A percentile compares a stretch with the other conserved stretches of the same genome.
phyloP scores from a whole-genome alignment of 2,888 invertebrate genomes.

The Aphodius sticticus region DNA sequence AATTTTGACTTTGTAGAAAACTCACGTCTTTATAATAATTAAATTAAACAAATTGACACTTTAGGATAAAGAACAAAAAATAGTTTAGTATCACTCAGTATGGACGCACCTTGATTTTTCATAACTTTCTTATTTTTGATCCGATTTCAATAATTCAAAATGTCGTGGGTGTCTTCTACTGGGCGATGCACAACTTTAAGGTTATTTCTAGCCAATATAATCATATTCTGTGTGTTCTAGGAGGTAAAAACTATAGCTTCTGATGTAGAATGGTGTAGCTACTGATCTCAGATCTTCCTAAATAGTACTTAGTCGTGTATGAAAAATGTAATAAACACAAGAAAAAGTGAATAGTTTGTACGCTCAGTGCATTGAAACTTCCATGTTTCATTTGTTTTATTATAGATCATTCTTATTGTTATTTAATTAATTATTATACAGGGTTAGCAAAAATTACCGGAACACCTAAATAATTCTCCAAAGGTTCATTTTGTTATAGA shows the following conservation, averaged over 20 bases:
- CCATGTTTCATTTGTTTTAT: neutral
- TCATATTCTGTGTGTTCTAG: neutral
- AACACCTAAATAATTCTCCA: no score
- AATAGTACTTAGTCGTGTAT: neutral
- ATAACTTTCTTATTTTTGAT: no score
- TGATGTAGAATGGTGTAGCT: neutral
- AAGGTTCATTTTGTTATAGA: no score
- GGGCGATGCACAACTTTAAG: neutral
- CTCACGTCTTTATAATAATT: neutral
- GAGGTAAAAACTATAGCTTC: neutral
- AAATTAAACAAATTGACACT: neutral
- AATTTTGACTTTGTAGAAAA: neutral
- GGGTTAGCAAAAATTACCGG: no score
- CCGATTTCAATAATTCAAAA: no score
- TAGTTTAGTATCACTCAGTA: neutral
- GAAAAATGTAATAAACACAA: neutral
- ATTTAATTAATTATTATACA: neutral
- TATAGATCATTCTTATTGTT: neutral
- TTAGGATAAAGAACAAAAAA: neutral
- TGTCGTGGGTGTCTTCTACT: no score
- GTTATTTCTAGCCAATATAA: neutral
- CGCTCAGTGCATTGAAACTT: neutral
- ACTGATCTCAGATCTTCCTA: slow-evolving; percentile 4
- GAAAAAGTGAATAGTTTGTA: neutral
- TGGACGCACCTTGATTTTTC: no score